These are phyloP conservation scores for Smithornis capensis DNA, from an alignment of 2,113 vertebrate genomes.

Conservation along the genomic window DNA sequence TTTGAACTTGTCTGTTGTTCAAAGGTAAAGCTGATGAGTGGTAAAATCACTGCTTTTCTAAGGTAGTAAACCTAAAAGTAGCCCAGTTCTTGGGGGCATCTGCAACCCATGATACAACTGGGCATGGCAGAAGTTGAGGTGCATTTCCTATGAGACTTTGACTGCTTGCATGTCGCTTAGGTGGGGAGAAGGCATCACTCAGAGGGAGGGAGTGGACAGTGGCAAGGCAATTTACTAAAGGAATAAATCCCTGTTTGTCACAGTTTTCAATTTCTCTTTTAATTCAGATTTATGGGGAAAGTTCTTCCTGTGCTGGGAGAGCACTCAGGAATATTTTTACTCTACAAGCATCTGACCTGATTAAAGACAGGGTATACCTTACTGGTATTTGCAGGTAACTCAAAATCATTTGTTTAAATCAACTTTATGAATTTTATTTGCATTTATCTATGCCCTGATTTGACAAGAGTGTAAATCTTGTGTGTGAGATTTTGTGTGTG, in stretches of 20 bases:
- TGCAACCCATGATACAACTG: not conserved
- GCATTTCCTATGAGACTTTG: not conserved
- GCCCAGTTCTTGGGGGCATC: rapidly evolving
- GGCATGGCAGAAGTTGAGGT: not conserved
- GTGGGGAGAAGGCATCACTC: not conserved
- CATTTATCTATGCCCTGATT: not conserved
- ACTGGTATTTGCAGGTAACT: slow-evolving; percentile 87
- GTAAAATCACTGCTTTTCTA: not conserved
- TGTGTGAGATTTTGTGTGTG: not conserved
- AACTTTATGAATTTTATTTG: not conserved
- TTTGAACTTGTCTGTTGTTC: not conserved
- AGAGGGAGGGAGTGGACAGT: not conserved
- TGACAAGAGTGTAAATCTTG: not conserved
- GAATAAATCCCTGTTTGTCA: slow-evolving; percentile 17
- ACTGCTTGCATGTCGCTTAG: not conserved
- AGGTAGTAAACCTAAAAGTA: not conserved
- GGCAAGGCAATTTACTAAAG: not conserved
- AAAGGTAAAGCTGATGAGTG: not conserved
- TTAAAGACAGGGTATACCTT: slow-evolving; percentile 94
- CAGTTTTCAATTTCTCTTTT: slow-evolving; percentile 51
- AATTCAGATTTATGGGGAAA: slow-evolving; percentile 90
- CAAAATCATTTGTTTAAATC: not conserved
- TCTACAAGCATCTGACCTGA: slow-evolving; percentile 90
- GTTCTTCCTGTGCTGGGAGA: slow-evolving; percentile 90
- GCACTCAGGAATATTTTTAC: slow-evolving; percentile 91